phyloP scores from a whole-genome alignment of 2,888 invertebrate species.

The Acronicta psi region DNA sequence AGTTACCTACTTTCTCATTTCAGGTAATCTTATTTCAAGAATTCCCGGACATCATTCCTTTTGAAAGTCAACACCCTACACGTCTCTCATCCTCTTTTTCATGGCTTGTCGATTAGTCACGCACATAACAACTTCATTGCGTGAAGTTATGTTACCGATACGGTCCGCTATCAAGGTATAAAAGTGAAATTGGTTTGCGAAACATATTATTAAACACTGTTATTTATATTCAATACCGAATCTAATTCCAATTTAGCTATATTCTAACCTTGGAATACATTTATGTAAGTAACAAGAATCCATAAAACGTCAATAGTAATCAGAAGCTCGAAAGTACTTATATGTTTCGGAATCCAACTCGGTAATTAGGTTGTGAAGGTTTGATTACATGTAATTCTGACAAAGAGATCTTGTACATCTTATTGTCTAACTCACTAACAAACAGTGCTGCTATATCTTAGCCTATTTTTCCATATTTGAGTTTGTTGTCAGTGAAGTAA shows the following conservation, averaged over 20 bases:
- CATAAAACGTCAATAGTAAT: neutral
- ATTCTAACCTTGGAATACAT: neutral
- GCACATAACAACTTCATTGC: slow-evolving; percentile 5
- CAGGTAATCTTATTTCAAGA: no score
- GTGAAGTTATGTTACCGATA: slow-evolving; percentile 16
- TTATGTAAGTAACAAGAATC: neutral
- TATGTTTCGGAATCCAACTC: no score
- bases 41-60: no score
- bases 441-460: no score
- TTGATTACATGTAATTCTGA: no score
- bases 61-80: slow-evolving; percentile 1
- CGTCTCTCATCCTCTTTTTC: slow-evolving; percentile 4
- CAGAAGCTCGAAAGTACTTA: no score
- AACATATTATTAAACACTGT: slow-evolving; percentile 4
- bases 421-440: no score
- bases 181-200: slow-evolving; percentile 18
- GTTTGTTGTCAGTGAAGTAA: no score
- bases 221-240: slow-evolving; percentile 1
- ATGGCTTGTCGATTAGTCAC: slow-evolving; percentile 9
- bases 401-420: no score
- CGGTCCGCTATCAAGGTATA: neutral
- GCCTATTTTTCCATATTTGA: no score
- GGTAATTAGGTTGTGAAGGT: no score
- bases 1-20: no score
- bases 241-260: neutral